Percentiles rank a stretch among this genome's conserved stretches.
phyloP scores from a whole-genome alignment of 1,140 invertebrate species.

The Drosophila bocqueti region DNA sequence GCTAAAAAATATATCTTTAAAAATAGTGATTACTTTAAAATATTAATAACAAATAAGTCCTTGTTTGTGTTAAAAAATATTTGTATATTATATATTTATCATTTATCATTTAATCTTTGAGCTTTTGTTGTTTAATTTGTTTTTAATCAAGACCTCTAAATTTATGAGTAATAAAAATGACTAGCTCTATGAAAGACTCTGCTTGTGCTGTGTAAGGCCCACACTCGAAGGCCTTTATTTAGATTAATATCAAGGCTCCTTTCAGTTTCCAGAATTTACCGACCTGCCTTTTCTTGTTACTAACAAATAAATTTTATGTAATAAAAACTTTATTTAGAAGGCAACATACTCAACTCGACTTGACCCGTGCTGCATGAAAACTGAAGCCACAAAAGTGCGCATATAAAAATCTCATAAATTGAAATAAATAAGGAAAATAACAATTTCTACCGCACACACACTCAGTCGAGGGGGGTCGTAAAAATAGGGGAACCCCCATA shows the following conservation, averaged over 20 bases:
- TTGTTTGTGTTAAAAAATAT: not conserved
- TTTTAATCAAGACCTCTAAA: not conserved
- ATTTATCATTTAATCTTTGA: no score
- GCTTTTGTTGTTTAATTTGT: not conserved
- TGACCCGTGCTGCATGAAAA: constrained; percentile 30
- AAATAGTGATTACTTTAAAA: not conserved
- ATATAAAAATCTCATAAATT: constrained; percentile 82
- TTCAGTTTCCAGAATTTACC: constrained; percentile 18
- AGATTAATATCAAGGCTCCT: constrained; percentile 27
- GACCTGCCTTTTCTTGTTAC: constrained; percentile 24
- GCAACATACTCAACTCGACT: constrained; percentile 48
- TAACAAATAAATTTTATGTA: constrained; percentile 39
- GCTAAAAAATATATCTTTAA: no score
- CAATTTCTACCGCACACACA: constrained; percentile 55
- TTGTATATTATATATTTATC: no score
- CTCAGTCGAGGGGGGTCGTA: not conserved
- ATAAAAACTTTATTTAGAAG: constrained; percentile 55
- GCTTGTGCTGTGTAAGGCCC: not conserved
- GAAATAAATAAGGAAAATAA: constrained; percentile 83
- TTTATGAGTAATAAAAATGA: not conserved
- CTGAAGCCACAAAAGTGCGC: constrained; percentile 69
- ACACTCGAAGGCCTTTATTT: constrained; percentile 3
- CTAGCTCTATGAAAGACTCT: not conserved
- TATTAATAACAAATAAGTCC: not conserved
- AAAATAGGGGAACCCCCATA: constrained; percentile 22